Base-by-base conservation (phyloP, 1,140 invertebrate species). In the Littorina saxatilis region DNA sequence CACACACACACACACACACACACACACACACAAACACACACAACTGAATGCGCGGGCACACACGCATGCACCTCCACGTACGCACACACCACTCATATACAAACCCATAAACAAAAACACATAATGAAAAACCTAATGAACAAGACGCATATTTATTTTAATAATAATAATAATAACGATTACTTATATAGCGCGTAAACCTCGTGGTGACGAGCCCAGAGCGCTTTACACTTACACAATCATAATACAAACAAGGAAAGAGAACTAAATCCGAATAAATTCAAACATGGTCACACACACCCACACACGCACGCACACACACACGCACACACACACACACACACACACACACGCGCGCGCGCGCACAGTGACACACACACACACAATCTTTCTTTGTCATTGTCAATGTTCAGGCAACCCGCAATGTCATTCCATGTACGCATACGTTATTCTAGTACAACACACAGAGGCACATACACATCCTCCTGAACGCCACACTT, bases 1-100 rank as follows among this genome's bases (percentile, higher is more conserved):
- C 72, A n/a, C 72, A 74, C 37, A 43, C 43, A 47, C 40, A 43
- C 72, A 43, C 72, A 43, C 27, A 7, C 35, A 74, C 40, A 74
- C 35, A 40, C 40, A 74, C 40, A 29, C 39, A 32, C 66, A 29
- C 40, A n/a, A 35, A 74, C 72, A 43, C 72, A 47, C 72, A 43
- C 43, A 74, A 35, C 23, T 39, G 47, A 35, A 29, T 39, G 20
- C n/a, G 43, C 72, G 47, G 37, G 27, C 37, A 74, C 43, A 43
- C 40, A 74, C 72, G 27, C 40, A 52, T 29, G n/a, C 61, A 63
- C 61, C 11, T 27, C 27, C 61, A 63, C 61, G 15, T 29, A 63
- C 27, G 32, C 61, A 63, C 61, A 63, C 61, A 29, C n/a, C 61
- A 63, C 61, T 29, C 61, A 63, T 29, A 63, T 15, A 32, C 61